phyloP scores from a whole-genome alignment of 2,797 vertebrate species.

The Octomys mimax region DNA sequence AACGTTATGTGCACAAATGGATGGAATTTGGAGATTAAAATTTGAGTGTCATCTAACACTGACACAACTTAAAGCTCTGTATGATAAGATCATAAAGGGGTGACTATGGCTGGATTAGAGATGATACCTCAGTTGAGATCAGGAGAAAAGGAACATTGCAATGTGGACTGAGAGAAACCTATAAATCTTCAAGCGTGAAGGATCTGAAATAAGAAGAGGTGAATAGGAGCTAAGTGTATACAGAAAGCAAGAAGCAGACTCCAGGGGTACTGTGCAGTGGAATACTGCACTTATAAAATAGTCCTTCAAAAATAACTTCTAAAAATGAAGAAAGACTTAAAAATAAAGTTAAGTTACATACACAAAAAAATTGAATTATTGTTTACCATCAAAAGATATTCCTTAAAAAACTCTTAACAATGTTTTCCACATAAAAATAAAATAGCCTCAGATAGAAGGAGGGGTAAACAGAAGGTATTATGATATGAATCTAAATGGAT shows the following conservation, averaged over 20 bases:
- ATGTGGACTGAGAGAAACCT: not conserved
- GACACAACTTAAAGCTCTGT: not conserved
- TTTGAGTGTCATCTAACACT: too few relatives aligned
- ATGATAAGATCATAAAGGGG: not conserved
- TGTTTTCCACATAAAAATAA: not conserved
- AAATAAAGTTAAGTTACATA: not conserved
- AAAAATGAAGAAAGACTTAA: not conserved
- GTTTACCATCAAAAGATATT: not conserved
- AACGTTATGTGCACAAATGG: too few relatives aligned
- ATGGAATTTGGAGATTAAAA: not conserved
- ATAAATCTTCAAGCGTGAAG: not conserved
- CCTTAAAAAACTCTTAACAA: not conserved
- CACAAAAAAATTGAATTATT: not conserved
- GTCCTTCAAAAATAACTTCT: not conserved
- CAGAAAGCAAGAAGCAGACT: not conserved
- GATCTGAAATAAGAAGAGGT: not conserved
- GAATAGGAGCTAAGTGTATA: not conserved
- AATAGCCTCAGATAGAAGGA: not conserved
- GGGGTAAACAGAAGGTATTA: not conserved
- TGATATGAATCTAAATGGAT: not conserved
- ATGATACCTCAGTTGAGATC: not conserved
- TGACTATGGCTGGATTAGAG: not conserved
- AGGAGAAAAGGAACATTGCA: not conserved
- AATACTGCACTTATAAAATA: not conserved
- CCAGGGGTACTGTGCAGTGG: not conserved